phyloP scores from a whole-genome alignment of 2,888 invertebrate genomes.

The Acanthopleura granulata region DNA sequence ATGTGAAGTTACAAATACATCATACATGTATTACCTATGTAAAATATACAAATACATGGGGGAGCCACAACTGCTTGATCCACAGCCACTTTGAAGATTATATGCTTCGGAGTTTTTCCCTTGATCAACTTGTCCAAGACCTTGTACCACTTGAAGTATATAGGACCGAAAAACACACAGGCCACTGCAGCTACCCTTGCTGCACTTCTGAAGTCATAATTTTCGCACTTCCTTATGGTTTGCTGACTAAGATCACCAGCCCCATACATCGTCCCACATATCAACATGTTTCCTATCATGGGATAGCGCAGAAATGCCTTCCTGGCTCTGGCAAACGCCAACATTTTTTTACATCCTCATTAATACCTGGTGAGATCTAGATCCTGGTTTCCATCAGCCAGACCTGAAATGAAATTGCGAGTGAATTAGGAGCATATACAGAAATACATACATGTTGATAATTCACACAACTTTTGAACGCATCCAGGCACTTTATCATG shows the following conservation, averaged over 20 bases:
- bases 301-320: not conserved
- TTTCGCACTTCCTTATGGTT: slow-evolving; percentile 10
- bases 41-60: slow-evolving; percentile 16
- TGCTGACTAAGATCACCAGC: slow-evolving; percentile 21
- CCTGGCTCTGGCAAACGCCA: too few species aligned
- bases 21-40: slow-evolving; percentile 18
- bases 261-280: slow-evolving; percentile 12
- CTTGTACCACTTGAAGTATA: slow-evolving; percentile 21
- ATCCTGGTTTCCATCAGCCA: too few species aligned
- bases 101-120: slow-evolving; percentile 1
- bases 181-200: slow-evolving; percentile 7
- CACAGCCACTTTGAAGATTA: slow-evolving; percentile 2
- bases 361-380: too few species aligned
- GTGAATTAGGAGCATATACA: too few species aligned
- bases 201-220: slow-evolving; percentile 14
- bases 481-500: too few species aligned
- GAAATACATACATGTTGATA: too few species aligned
- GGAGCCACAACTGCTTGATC: slow-evolving; percentile 19
- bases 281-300: slow-evolving; percentile 20
- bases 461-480: too few species aligned
- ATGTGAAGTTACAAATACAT: too few species aligned
- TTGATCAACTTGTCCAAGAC: slow-evolving; percentile 15
- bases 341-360: too few species aligned
- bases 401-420: too few species aligned
- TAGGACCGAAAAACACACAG: slow-evolving; percentile 13